phyloP scores from a whole-genome alignment of 2,888 invertebrate species.

The Nasonovia ribisnigri region DNA sequence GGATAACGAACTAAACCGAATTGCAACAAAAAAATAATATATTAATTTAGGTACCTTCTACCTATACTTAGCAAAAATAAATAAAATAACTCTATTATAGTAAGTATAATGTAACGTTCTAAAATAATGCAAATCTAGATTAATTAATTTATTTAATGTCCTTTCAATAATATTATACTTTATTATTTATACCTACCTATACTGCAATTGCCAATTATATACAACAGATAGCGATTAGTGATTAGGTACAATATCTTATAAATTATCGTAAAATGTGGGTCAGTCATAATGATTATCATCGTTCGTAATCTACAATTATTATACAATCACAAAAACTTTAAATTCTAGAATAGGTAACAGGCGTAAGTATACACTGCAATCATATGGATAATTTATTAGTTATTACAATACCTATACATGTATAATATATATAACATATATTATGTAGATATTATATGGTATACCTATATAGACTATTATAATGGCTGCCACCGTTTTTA shows the following conservation, averaged over 20 bases:
- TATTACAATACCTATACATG: background rate
- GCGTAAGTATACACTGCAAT: background rate
- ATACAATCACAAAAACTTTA: background rate
- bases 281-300: background rate
- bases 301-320: slow-evolving; percentile 5
- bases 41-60: background rate
- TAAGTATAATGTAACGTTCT: background rate
- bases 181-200: background rate
- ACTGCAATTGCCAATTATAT: background rate
- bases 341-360: background rate
- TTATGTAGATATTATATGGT: background rate
- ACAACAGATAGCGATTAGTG: background rate
- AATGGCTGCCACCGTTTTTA: slow-evolving; percentile 12
- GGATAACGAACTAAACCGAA: slow-evolving; percentile 59
- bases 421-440: background rate
- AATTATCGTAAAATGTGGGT: slow-evolving; percentile 15
- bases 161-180: background rate
- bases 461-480: background rate
- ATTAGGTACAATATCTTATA: background rate
- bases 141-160: background rate
- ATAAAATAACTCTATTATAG: background rate
- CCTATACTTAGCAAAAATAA: slow-evolving; percentile 14
- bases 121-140: background rate
- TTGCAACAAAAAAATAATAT: background rate
- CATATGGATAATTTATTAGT: background rate